phyloP scores from a whole-genome alignment of 2,797 vertebrate genomes.

The Cirrhinus mrigala region DNA sequence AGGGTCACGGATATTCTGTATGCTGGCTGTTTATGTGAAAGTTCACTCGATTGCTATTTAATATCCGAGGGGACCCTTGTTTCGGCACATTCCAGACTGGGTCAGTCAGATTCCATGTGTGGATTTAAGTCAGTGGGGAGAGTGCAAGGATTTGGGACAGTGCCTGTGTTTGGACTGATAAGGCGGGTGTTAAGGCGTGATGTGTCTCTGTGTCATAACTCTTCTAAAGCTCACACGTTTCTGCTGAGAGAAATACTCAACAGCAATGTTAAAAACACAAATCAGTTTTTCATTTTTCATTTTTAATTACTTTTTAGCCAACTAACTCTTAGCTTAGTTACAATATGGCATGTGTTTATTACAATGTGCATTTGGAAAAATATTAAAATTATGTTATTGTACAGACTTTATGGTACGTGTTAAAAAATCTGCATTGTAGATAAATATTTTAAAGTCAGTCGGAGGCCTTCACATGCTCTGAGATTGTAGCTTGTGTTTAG shows the following conservation, averaged over 20 bases:
- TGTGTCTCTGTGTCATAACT: constrained; percentile 60
- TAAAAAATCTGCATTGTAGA: neutral
- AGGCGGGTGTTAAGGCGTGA: constrained; percentile 53
- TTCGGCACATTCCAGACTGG: constrained; percentile 53
- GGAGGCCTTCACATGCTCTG: neutral
- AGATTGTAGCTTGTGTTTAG: constrained; percentile 22
- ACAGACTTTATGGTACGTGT: neutral
- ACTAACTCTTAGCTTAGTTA: too few relatives aligned
- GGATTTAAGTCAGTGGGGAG: constrained; percentile 57
- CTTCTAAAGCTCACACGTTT: constrained; percentile 16
- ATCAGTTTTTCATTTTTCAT: neutral
- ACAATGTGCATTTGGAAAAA: neutral
- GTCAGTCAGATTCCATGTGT: constrained; percentile 55
- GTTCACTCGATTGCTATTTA: constrained; percentile 45
- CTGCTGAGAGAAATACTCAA: neutral
- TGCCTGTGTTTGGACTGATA: constrained; percentile 58
- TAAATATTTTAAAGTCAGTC: neutral
- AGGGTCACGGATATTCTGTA: constrained; percentile 9
- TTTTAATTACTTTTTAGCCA: neutral
- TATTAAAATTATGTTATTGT: neutral
- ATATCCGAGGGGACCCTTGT: constrained; percentile 50
- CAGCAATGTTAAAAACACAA: neutral
- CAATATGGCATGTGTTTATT: neutral
- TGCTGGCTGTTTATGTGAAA: constrained; percentile 43
- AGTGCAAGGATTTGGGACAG: constrained; percentile 63